These are phyloP conservation scores for Strigamia crassipes DNA, from an alignment of 2,888 invertebrate species.

Conservation along the genomic window DNA sequence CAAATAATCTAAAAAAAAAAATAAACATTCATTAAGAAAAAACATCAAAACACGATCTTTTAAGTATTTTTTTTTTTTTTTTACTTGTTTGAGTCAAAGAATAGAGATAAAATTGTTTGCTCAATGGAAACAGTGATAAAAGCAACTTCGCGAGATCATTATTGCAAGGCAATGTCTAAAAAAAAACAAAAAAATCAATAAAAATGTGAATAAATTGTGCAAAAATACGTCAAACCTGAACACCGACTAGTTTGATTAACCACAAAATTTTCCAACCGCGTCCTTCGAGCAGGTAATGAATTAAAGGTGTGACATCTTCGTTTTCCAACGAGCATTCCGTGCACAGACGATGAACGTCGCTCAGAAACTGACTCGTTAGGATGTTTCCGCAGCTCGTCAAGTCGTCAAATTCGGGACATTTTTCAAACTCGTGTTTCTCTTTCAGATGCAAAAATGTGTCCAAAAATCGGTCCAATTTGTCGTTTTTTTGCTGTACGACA, in stretches of 20 bases:
- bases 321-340: constrained; percentile 54
- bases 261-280: constrained; percentile 63
- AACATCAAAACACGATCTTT: neutral
- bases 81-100: neutral
- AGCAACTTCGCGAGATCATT: constrained; percentile 35
- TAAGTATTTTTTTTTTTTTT: too few species aligned
- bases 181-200: neutral
- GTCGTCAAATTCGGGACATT: constrained; percentile 21
- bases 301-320: constrained; percentile 61
- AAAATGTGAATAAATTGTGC: neutral
- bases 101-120: constrained; percentile 17
- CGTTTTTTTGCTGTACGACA: neutral
- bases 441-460: neutral
- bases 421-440: neutral
- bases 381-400: constrained; percentile 20
- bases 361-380: constrained; percentile 33
- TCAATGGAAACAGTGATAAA: constrained; percentile 10
- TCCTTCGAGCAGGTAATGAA: constrained; percentile 65
- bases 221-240: neutral
- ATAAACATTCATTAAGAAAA: neutral
- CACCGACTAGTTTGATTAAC: constrained; percentile 24
- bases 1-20: neutral
- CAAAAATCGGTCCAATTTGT: constrained; percentile 30
- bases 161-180: neutral
- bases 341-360: constrained; percentile 1